Evolutionary conservation across 2,888 invertebrate genomes (phyloP).

Genomic region (Parnassius orleans): DNA sequence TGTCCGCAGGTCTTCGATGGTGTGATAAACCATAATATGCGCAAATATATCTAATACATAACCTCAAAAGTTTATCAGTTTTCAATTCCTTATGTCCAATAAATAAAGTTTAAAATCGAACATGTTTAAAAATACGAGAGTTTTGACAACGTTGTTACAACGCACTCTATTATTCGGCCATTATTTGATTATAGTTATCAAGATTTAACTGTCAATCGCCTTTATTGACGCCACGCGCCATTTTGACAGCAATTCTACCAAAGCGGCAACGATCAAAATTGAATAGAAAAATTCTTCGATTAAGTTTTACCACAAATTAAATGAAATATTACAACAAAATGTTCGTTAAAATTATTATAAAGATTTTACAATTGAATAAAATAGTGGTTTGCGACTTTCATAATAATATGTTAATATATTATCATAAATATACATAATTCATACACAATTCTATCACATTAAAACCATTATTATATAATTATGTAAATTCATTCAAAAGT

Average conservation of each 20-base stretch:
- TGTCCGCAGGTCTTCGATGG: conserved; percentile 52
- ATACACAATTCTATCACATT: too few species aligned
- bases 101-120: conserved; percentile 22
- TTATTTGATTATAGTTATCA: conserved; percentile 72
- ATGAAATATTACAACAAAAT: neutral
- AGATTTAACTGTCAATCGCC: conserved; percentile 71
- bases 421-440: too few species aligned
- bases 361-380: too few species aligned
- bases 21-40: conserved; percentile 41
- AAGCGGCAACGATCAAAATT: conserved; percentile 30
- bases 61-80: conserved; percentile 1
- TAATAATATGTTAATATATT: too few species aligned
- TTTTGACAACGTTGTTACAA: conserved; percentile 26
- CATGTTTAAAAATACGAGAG: conserved; percentile 14
- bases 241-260: conserved; percentile 53
- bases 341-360: too few species aligned
- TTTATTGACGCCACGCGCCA: conserved; percentile 64
- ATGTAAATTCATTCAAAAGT: too few species aligned
- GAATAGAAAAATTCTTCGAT: conserved; percentile 29
- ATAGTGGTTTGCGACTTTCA: too few species aligned
- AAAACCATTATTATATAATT: too few species aligned
- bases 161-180: conserved; percentile 41
- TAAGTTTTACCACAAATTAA: conserved; percentile 6
- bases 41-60: conserved; percentile 24
- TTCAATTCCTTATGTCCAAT: neutral